These are phyloP conservation scores for Strix uralensis DNA, from an alignment of 2,113 vertebrate genomes.

Conservation along the genomic window DNA sequence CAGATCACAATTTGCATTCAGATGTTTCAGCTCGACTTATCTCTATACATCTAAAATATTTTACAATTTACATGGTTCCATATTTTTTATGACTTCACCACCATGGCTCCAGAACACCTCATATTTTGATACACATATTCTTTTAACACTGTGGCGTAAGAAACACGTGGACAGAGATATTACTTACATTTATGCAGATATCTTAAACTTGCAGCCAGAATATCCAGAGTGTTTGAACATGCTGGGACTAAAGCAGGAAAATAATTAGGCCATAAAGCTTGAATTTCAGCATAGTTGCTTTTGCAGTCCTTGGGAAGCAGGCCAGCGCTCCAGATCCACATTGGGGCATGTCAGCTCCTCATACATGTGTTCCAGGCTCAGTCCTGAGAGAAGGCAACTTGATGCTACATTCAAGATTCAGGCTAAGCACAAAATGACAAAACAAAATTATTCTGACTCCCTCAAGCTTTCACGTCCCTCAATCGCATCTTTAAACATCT, in stretches of 20 bases:
- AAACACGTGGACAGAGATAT: not conserved
- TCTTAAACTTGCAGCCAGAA: not conserved
- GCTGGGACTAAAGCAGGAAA: slow-evolving; percentile 4
- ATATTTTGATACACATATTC: not conserved
- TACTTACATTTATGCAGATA: not conserved
- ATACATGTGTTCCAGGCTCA: not conserved
- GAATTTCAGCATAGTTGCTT: not conserved
- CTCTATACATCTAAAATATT: not conserved
- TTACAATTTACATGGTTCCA: not conserved
- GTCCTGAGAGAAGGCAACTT: not conserved
- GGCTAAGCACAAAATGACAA: not conserved
- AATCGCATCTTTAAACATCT: not conserved
- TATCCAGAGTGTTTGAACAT: not conserved
- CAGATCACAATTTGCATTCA: slow-evolving; percentile 27
- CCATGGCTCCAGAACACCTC: not conserved
- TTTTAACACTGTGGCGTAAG: not conserved
- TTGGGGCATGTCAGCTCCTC: not conserved
- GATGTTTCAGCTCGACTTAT: not conserved
- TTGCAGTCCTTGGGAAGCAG: slow-evolving; percentile 17
- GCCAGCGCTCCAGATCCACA: not conserved
- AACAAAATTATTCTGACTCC: not conserved
- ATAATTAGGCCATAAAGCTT: not conserved
- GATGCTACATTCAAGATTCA: not conserved
- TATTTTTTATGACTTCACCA: not conserved
- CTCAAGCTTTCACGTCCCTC: not conserved